Conservation (phyloP, 2,113 vertebrate genomes). For the Gallinago paraguaiae region DNA sequence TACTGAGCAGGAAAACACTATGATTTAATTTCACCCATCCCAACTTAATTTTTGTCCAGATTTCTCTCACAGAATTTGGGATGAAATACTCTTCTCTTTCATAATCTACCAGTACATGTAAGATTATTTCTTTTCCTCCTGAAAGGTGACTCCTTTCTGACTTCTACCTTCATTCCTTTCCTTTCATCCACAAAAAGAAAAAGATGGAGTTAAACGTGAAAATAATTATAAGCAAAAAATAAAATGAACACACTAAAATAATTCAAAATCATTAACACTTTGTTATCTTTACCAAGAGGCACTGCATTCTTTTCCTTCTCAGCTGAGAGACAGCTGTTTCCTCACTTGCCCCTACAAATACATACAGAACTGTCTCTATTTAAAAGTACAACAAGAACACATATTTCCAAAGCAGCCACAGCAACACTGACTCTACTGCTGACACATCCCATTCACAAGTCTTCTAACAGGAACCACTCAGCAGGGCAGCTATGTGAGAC, state of each 20-base stretch:
- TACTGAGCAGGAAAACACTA: background rate
- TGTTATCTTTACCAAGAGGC: background rate
- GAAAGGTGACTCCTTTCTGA: background rate
- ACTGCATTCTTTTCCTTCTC: background rate
- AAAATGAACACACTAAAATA: background rate
- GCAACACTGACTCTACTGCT: background rate
- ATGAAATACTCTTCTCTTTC: background rate
- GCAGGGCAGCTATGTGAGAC: background rate
- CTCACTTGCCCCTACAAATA: background rate
- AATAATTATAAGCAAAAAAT: background rate
- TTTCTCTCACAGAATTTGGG: background rate
- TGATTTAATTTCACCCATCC: fast-evolving
- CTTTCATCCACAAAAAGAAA: background rate
- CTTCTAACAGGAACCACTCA: background rate
- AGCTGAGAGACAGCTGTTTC: background rate
- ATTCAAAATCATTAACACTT: background rate
- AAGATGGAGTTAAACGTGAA: background rate
- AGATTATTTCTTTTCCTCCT: too few species aligned
- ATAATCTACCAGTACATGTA: too few species aligned
- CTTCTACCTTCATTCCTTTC: background rate
- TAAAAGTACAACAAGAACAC: background rate
- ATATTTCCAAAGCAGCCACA: background rate
- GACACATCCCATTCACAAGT: background rate
- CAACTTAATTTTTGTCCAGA: background rate
- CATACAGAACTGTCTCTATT: fast-evolving